Evolutionary conservation across 2,797 vertebrate genomes (phyloP).

Genomic region (Melanogrammus aeglefinus): DNA sequence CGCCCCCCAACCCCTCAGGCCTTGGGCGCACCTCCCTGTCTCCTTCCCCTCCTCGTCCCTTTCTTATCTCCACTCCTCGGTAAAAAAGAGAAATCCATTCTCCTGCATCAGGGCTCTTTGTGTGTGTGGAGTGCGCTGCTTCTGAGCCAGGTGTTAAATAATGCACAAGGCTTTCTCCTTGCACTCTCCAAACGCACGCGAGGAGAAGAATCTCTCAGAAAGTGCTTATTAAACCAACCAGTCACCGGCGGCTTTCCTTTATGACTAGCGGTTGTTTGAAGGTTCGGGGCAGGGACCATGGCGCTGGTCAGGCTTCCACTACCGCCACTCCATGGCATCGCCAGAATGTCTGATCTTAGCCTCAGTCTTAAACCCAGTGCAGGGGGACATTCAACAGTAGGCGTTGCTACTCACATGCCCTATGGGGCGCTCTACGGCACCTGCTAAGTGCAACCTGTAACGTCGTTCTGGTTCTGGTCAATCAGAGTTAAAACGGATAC

Average conservation of each 20-base stretch:
- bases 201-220: constrained; percentile 48
- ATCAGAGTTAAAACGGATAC: too few relatives aligned
- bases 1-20: neutral
- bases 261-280: constrained; percentile 8
- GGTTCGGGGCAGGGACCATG: neutral
- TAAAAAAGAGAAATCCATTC: constrained; percentile 54
- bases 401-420: too few relatives aligned
- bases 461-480: too few relatives aligned
- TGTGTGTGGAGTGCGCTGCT: constrained; percentile 49
- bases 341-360: neutral
- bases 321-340: neutral
- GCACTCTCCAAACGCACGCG: constrained; percentile 51
- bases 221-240: constrained; percentile 63
- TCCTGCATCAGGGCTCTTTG: constrained; percentile 59
- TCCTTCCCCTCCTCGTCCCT: constrained; percentile 23
- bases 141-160: constrained; percentile 71
- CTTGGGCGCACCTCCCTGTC: constrained; percentile 17
- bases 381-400: neutral
- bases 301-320: neutral
- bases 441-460: too few relatives aligned
- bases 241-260: constrained; percentile 20
- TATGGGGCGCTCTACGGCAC: too few relatives aligned
- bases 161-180: constrained; percentile 68
- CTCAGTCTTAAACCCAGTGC: neutral
- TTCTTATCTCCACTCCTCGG: constrained; percentile 39